phyloP scores from a whole-genome alignment of 2,797 vertebrate species.

The Myotis findleyi region DNA sequence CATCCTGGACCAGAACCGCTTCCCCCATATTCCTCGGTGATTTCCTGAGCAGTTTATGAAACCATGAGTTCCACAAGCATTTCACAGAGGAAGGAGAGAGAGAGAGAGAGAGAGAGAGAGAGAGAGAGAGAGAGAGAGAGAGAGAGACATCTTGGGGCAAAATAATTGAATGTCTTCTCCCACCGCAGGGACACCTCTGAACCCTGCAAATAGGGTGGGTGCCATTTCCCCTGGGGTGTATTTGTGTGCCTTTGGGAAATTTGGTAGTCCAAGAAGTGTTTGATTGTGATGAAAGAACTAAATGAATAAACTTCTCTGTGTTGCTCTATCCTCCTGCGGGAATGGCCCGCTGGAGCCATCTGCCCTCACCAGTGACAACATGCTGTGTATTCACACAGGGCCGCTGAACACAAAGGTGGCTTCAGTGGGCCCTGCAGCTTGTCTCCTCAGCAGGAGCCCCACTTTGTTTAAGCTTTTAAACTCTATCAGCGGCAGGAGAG shows the following conservation, averaged over 20 bases:
- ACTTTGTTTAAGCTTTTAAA: slow-evolving; percentile 86
- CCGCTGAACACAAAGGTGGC: slow-evolving; percentile 85
- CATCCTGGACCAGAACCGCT: not conserved
- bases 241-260: not conserved
- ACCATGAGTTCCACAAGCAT: fast-evolving
- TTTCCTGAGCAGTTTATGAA: not conserved
- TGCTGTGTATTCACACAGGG: slow-evolving; percentile 88
- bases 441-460: slow-evolving; percentile 83
- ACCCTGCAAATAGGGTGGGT: too few relatives aligned
- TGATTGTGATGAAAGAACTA: slow-evolving; percentile 60
- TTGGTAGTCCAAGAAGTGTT: slow-evolving; percentile 59
- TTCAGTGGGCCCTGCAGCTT: slow-evolving; percentile 82
- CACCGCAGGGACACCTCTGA: not conserved
- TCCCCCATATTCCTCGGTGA: not conserved
- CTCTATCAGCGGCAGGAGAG: slow-evolving; percentile 84
- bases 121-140: fast-evolving
- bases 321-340: not conserved
- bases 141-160: not conserved
- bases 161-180: not conserved
- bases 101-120: not conserved
- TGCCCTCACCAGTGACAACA: slow-evolving; percentile 83
- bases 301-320: slow-evolving; percentile 62
- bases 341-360: slow-evolving; percentile 78
- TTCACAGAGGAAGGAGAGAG: not conserved
- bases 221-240: not conserved